Evolutionary conservation across 2,888 invertebrate genomes (phyloP), one percentile per base, ranked within the genome.

Genomic region (Laspeyria flexula): DNA sequence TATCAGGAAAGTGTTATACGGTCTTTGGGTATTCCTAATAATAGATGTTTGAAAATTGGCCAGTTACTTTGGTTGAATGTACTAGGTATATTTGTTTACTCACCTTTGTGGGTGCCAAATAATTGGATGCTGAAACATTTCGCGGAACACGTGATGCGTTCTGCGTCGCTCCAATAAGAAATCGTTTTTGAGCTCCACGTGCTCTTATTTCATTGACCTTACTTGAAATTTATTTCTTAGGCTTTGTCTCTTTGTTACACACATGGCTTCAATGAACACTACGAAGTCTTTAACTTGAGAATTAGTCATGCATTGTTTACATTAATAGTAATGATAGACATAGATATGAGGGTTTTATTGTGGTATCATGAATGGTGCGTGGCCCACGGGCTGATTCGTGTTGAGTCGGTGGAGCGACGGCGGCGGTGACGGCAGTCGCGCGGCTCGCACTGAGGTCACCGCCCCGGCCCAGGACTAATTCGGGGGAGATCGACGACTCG

Each of bases 391-490:
- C 54, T 62, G 62, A 65, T 59, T 51, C 56, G 65, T 68, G 55
- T 49, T 47, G 47, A 43, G 60, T 48, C 23, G 12, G 67, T 64
- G 67, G 58, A 65, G 70, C 63, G 73, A 76, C 71, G 73, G 75
- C 77, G 43, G 58, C 54, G 64, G 59, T 50, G 64, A 68, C 63
- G 73, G 75, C 71, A 71, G 73, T 77, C 78, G 79, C 79, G 81
- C 71, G 78, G 69, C 57, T 60, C 61, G 58, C 54, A 73, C 70
- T 67, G 83, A 81, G 91, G 90, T 90, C 90, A 90, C 82, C 89
- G 90, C 86, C 90, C 90, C 77, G 83, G 85, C 85, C 81, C 90
- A 90, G 90, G 90, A 91, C 90, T 92, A 92, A 92, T 91, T 92
- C 85, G 90, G 92, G 87, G 92, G 88, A 89, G 90, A 90, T 86